Evolutionary conservation across 2,797 vertebrate species (phyloP).

Genomic region (Rhadinocentrus ornatus): DNA sequence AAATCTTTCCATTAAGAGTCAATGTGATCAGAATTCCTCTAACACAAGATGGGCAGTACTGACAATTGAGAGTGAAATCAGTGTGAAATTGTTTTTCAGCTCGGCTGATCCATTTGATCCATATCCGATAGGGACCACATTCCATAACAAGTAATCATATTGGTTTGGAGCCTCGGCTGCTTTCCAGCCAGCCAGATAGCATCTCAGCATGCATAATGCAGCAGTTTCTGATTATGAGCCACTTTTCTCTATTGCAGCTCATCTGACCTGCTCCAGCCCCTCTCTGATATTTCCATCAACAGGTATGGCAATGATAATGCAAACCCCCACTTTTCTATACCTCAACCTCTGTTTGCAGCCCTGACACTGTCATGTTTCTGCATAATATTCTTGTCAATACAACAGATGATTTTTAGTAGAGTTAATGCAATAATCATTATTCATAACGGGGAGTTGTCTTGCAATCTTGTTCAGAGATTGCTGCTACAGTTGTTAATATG

Average conservation of each 20-base stretch:
- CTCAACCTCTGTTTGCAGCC: constrained; percentile 31
- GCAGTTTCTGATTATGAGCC: constrained; percentile 73
- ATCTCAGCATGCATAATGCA: constrained; percentile 78
- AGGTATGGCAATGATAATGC: constrained; percentile 65
- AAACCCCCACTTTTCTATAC: constrained; percentile 36
- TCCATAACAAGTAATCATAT: constrained; percentile 84
- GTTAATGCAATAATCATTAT: constrained; percentile 27
- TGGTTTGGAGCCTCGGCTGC: constrained; percentile 76
- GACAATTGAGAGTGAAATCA: constrained; percentile 83
- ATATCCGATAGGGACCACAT: constrained; percentile 77
- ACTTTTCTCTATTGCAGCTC: constrained; percentile 74
- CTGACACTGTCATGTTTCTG: constrained; percentile 34
- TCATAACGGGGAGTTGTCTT: constrained; percentile 24
- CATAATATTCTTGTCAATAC: constrained; percentile 25
- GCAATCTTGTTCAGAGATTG: neutral
- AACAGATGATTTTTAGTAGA: constrained; percentile 21
- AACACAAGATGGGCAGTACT: constrained; percentile 75
- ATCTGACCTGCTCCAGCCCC: constrained; percentile 73
- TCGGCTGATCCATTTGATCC: constrained; percentile 83
- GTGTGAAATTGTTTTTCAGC: constrained; percentile 85
- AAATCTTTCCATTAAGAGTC: constrained; percentile 82
- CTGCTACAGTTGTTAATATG: constrained; percentile 1
- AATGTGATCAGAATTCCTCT: constrained; percentile 80
- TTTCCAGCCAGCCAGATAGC: constrained; percentile 72
- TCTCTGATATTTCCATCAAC: constrained; percentile 70